phyloP scores from a whole-genome alignment of 2,113 vertebrate species.

The Strigops habroptila region DNA sequence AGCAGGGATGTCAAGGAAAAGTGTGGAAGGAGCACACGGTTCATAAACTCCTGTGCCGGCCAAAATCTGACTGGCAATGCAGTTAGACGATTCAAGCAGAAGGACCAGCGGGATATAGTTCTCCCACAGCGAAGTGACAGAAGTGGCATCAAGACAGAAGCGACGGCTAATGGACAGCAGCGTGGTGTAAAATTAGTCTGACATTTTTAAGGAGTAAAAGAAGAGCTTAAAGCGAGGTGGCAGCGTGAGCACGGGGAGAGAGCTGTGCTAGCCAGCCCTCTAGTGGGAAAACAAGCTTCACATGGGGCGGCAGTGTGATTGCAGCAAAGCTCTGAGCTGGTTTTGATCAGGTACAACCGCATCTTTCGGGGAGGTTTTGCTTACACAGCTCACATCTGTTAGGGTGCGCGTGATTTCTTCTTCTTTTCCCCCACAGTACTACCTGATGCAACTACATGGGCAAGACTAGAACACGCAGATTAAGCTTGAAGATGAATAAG shows the following conservation, averaged over 20 bases:
- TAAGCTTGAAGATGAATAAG: neutral
- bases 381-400: neutral
- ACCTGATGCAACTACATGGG: neutral
- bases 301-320: neutral
- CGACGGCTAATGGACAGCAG: neutral
- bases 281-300: neutral
- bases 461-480: neutral
- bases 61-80: neutral
- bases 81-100: neutral
- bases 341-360: neutral
- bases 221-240: neutral
- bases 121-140: fast-evolving
- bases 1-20: neutral
- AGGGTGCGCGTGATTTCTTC: neutral
- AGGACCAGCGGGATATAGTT: neutral
- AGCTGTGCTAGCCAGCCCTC: neutral
- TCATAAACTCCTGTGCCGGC: neutral
- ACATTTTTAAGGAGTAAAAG: neutral
- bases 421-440: neutral
- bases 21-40: neutral
- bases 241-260: neutral
- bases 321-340: neutral
- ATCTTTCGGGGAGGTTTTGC: neutral
- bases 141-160: neutral
- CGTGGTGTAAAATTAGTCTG: neutral